Evolutionary conservation across 2,113 vertebrate species (phyloP).

Genomic region (Athene cunicularia): DNA sequence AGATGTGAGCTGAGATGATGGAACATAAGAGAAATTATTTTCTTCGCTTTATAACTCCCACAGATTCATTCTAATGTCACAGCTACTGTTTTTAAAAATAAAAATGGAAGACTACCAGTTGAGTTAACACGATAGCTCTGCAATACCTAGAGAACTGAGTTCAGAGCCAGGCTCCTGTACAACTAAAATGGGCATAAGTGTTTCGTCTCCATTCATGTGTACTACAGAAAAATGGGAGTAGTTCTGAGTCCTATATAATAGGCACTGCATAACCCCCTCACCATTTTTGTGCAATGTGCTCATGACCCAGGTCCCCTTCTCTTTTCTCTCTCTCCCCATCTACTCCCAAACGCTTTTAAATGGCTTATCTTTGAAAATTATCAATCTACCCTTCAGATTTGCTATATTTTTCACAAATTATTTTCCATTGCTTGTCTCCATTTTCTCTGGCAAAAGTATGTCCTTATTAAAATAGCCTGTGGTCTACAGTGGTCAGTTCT

Average conservation of each 20-base stretch:
- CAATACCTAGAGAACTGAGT: neutral
- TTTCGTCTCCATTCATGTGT: neutral
- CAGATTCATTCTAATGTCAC: neutral
- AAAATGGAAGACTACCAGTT: neutral
- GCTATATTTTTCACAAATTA: neutral
- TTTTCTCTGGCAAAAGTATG: neutral
- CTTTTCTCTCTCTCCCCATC: neutral
- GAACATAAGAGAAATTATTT: slow-evolving; percentile 30
- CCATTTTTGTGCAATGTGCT: neutral
- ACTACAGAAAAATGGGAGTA: neutral
- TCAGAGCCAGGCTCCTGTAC: neutral
- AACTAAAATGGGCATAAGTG: neutral
- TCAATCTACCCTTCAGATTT: neutral
- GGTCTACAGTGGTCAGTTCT: neutral
- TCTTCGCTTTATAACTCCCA: neutral
- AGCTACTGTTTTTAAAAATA: slow-evolving; percentile 14
- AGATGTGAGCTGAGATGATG: slow-evolving; percentile 38
- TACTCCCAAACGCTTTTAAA: neutral
- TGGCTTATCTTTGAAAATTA: neutral
- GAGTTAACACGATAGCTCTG: neutral
- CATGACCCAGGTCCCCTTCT: neutral
- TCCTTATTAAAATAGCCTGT: neutral
- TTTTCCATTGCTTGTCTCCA: neutral
- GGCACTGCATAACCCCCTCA: fast-evolving
- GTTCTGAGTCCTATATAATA: neutral